A percentile compares a stretch with the other conserved stretches of the same genome.
These are phyloP conservation scores for Setipinna tenuifilis DNA, from an alignment of 2,797 vertebrate genomes.

Conservation along the genomic window DNA sequence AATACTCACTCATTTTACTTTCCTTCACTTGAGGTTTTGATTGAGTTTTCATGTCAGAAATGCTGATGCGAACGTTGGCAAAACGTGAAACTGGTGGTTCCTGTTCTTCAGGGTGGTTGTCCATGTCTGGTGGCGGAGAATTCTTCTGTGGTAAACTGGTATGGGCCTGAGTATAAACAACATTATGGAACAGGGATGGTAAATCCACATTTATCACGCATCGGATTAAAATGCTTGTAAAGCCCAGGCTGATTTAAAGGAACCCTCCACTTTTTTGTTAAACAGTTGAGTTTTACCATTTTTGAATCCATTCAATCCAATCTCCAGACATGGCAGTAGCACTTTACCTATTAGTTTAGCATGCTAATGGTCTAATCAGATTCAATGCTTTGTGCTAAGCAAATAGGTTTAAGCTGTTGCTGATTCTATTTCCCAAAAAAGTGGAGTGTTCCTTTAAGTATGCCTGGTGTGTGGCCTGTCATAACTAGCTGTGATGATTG, in stretches of 20 bases:
- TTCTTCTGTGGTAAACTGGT: background rate
- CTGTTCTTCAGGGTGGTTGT: background rate
- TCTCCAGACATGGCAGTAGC: too few relatives aligned
- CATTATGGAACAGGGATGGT: too few relatives aligned
- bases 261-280: too few relatives aligned
- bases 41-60: background rate
- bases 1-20: background rate
- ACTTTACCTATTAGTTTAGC: too few relatives aligned
- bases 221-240: background rate
- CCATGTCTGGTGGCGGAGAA: background rate
- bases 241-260: background rate
- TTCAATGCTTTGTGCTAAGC: too few relatives aligned
- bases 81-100: background rate
- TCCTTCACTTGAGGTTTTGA: background rate
- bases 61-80: background rate
- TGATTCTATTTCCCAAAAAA: too few relatives aligned
- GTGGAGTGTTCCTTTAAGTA: background rate
- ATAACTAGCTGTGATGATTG: background rate
- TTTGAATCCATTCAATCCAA: too few relatives aligned
- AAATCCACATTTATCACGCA: background rate
- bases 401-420: too few relatives aligned
- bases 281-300: too few relatives aligned
- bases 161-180: too few relatives aligned
- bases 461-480: background rate
- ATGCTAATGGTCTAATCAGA: too few relatives aligned